phyloP scores from a whole-genome alignment of 1,140 invertebrate genomes.

The Episyrphus balteatus region DNA sequence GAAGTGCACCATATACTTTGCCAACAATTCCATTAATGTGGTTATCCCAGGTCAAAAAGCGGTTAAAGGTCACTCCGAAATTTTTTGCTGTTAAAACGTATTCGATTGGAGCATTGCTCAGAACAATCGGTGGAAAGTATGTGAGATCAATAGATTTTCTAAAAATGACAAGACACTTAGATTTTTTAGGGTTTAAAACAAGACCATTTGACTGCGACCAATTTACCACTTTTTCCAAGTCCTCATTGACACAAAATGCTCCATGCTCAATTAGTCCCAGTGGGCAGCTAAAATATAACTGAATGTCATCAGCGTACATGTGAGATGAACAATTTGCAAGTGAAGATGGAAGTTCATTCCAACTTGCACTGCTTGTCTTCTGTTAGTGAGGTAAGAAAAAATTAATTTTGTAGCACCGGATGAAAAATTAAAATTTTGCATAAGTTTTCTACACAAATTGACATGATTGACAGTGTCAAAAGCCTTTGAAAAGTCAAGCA shows the following conservation, averaged over 20 bases:
- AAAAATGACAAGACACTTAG: neutral
- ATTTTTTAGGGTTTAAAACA: neutral
- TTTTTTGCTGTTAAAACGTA: neutral
- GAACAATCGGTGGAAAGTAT: neutral
- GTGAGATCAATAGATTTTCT: neutral
- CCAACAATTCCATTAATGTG: neutral
- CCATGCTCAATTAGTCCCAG: neutral
- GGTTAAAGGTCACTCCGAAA: neutral
- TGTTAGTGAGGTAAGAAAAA: neutral
- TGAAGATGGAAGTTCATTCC: neutral
- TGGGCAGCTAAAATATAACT: neutral
- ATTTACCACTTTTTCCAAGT: neutral
- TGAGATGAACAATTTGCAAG: neutral
- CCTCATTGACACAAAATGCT: neutral
- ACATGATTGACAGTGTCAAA: conserved; percentile 12
- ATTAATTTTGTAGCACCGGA: neutral
- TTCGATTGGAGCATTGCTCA: neutral
- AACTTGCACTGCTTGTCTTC: neutral
- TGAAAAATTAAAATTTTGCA: neutral
- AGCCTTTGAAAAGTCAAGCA: conserved; percentile 9
- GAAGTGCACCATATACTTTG: neutral
- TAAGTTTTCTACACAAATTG: neutral
- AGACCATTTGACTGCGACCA: neutral
- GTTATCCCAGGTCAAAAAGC: neutral
- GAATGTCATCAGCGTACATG: neutral